Evolutionary conservation across 2,888 invertebrate species (phyloP).

Genomic region (Physocephala rufipes): DNA sequence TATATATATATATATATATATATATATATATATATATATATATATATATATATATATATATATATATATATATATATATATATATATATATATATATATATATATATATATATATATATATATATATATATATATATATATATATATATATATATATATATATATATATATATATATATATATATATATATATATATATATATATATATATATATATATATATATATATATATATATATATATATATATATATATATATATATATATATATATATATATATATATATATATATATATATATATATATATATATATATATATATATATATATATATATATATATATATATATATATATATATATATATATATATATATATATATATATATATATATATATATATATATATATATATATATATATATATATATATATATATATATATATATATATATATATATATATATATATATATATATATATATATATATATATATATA

Average conservation of each 20-base stretch:
- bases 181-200: slow-evolving; percentile 1
- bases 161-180: neutral
- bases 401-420: too few species aligned
- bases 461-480: too few species aligned
- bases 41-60: neutral
- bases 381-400: too few species aligned
- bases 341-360: slow-evolving; percentile 41
- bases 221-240: slow-evolving; percentile 1
- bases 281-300: neutral
- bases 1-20: neutral
- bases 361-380: slow-evolving; percentile 32
- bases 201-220: slow-evolving; percentile 1
- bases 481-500: too few species aligned
- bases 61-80: slow-evolving; percentile 3
- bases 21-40: neutral
- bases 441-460: too few species aligned
- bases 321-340: slow-evolving; percentile 7
- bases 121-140: neutral
- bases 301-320: neutral
- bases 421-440: too few species aligned
- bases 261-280: slow-evolving; percentile 4
- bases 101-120: slow-evolving; percentile 30
- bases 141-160: slow-evolving; percentile 1
- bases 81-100: slow-evolving; percentile 8
- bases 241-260: slow-evolving; percentile 1